Conservation (phyloP, 2,888 invertebrate species). For the Agrotis clavis region DNA sequence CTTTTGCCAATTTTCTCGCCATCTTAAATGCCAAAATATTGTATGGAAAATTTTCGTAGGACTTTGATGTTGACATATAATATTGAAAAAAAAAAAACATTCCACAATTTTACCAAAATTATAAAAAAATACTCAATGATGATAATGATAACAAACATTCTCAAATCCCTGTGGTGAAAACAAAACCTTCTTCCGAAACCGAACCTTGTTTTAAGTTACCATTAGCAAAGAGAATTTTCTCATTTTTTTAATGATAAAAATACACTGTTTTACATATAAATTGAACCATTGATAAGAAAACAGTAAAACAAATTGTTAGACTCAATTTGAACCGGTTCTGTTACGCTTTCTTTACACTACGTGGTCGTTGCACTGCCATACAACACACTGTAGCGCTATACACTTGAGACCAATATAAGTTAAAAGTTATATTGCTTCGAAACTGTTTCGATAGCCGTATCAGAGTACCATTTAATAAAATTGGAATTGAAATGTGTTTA, state of each 20-base stretch:
- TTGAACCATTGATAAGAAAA: slow-evolving; percentile 48
- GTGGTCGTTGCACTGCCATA: slow-evolving; percentile 61
- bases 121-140: neutral
- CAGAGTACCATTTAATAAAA: slow-evolving; percentile 67
- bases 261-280: slow-evolving; percentile 41
- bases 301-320: slow-evolving; percentile 59
- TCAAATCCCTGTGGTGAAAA: slow-evolving; percentile 12
- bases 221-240: neutral
- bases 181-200: neutral
- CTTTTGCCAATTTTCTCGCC: too few species aligned
- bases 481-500: slow-evolving; percentile 63
- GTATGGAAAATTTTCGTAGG: too few species aligned
- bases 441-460: slow-evolving; percentile 68
- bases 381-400: slow-evolving; percentile 56
- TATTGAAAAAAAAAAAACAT: too few species aligned
- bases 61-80: too few species aligned
- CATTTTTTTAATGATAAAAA: too few species aligned
- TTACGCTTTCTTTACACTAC: slow-evolving; percentile 79
- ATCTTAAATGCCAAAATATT: too few species aligned
- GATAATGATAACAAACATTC: neutral
- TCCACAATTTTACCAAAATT: too few species aligned
- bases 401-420: slow-evolving; percentile 74
- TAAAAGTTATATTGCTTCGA: slow-evolving; percentile 73
- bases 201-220: neutral
- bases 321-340: slow-evolving; percentile 73